These are phyloP conservation scores for Littorina saxatilis DNA, from an alignment of 1,140 invertebrate species.

Conservation along the genomic window DNA sequence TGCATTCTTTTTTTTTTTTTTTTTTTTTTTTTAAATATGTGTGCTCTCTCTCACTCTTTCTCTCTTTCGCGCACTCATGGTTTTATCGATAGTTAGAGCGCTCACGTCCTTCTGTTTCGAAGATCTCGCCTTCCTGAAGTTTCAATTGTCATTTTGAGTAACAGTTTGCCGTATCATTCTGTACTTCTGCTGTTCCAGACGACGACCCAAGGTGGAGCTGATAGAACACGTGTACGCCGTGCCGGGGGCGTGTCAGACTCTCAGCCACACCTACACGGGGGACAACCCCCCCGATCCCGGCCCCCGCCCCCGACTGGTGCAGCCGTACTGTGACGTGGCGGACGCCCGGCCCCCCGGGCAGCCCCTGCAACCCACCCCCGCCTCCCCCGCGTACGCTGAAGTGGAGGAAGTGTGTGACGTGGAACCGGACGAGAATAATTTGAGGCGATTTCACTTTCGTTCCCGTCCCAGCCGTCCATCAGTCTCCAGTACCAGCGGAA, in stretches of 20 bases:
- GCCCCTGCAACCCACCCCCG: not conserved
- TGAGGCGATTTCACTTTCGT: constrained; percentile 11
- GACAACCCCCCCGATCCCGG: not conserved
- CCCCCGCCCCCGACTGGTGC: not conserved
- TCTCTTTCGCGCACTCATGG: too few relatives aligned
- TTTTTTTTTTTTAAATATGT: too few relatives aligned
- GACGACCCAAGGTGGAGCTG: constrained; percentile 22
- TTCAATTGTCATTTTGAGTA: too few relatives aligned
- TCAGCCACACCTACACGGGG: constrained; percentile 8
- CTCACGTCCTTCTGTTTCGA: too few relatives aligned
- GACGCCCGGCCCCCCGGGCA: constrained; percentile 1
- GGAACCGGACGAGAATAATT: not conserved
- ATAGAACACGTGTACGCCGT: constrained; percentile 28
- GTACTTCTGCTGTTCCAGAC: too few relatives aligned
- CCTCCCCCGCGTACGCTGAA: constrained; percentile 17
- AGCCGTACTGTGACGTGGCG: constrained; percentile 20
- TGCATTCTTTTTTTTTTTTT: too few relatives aligned
- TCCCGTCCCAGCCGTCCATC: constrained; percentile 8
- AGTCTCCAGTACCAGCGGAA: constrained; percentile 3
- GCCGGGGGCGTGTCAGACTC: constrained; percentile 1
- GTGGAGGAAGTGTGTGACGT: constrained; percentile 13
- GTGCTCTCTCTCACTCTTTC: too few relatives aligned
- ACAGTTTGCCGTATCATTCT: too few relatives aligned
- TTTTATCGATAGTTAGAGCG: too few relatives aligned
- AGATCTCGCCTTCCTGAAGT: too few relatives aligned